Base-by-base conservation (phyloP, 2,888 invertebrate genomes). In the Caenorhabditis macrosperma region DNA sequence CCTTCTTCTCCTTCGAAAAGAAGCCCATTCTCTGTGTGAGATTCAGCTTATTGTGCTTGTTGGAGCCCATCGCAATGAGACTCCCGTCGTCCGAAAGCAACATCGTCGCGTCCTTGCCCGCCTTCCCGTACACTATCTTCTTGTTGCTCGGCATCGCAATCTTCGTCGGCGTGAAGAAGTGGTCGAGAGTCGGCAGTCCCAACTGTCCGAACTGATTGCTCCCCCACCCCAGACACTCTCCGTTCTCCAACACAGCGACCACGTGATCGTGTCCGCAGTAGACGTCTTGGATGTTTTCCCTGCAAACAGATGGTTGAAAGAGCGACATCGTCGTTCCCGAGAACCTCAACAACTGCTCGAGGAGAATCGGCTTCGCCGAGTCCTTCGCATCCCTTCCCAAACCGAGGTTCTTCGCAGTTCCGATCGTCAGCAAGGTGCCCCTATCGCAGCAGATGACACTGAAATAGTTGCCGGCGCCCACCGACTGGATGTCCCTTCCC, bases 351-450 rank as follows among this genome's bases (percentile, higher is more conserved):
- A 93, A 82, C n/a, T 89, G 86, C 78, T 93, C 92, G 60, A 93
- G 93, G 1, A 94, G 89, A 87, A 93, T 93, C 3, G 94, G 94
- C 85, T 92, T 91, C 35, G 92, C 91, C 50, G 92, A 92, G 77
- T 92, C 92, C 76, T 93, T 92, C 15, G 92, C 91, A 7, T 94
- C 93, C 87, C 64, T 84, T 35, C 72, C 86, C 83, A 76, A 50
- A 67, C 71, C 87, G 66, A 67, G 61, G 44, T 63, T 77, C 41
- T 92, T 91, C 28, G 94, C 94, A 88, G 93, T 93, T 0, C 94
- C 94, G 90, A 94, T 94, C 35, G 94, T 93, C 88, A 94, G 92
- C 0, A 94, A 91, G n/a, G 93, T 92, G 7, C 94, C 94, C 67
- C 93, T 93, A 86, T 94, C 93, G 69, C 93, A 94, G 67, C 93